phyloP scores from a whole-genome alignment of 2,888 invertebrate genomes.

The Orthosia cruda region DNA sequence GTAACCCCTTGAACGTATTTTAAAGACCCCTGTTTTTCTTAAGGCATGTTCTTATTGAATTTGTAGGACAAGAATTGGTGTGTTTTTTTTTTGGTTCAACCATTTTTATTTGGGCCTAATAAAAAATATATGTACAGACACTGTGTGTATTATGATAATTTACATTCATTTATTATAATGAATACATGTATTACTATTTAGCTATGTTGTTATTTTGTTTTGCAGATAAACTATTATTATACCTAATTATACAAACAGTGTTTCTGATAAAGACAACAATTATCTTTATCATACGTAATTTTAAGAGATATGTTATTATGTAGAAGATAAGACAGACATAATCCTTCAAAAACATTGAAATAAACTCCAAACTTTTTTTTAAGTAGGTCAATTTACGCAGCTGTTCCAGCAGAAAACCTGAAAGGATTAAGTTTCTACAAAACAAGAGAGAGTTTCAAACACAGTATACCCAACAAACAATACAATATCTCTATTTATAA shows the following conservation, averaged over 20 bases:
- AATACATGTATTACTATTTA: background rate
- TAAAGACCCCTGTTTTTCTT: background rate
- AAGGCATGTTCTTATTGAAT: background rate
- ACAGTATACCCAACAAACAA: constrained; percentile 1
- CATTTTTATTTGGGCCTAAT: too few relatives aligned
- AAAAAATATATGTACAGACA: background rate
- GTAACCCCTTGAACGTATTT: too few relatives aligned
- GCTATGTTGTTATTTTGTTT: background rate
- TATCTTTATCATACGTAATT: constrained; percentile 24
- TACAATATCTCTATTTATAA: constrained; percentile 36
- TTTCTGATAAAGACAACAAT: constrained; percentile 28
- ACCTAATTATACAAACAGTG: constrained; percentile 1
- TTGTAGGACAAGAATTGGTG: background rate
- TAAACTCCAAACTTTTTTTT: background rate
- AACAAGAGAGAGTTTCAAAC: constrained; percentile 3
- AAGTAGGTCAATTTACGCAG: background rate
- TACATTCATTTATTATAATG: too few relatives aligned
- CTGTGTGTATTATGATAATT: background rate
- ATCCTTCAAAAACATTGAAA: constrained; percentile 4
- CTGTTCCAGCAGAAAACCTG: background rate
- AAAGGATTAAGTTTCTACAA: background rate
- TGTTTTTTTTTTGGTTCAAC: too few relatives aligned
- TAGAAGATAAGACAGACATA: constrained; percentile 11
- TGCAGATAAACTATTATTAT: background rate
- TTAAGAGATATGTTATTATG: background rate